Base-by-base conservation (phyloP, 2,888 invertebrate genomes). In the Laspeyria flexula region DNA sequence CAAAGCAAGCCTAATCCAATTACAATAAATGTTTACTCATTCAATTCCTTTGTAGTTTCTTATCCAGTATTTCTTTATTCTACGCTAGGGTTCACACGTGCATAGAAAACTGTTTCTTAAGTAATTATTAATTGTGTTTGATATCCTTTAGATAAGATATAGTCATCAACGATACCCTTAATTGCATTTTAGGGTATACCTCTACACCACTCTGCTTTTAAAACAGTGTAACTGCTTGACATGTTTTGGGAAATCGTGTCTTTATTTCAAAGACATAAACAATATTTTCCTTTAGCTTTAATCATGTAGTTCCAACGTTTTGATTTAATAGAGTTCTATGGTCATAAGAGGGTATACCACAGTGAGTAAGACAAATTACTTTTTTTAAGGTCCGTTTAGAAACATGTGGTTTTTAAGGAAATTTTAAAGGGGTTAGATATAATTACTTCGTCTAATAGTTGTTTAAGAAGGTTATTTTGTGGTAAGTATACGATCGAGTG, bases 91-190 rank as follows among this genome's bases (percentile, higher is more conserved):
- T 44, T 60, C 56, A 69, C 68, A 68, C 66, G 68, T 66, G 69
- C 42, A 37, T 46, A 7, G 33, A 60, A 31, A 58, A 54, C 51
- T 61, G 63, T 59, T 54, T 59, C 31, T 34, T 67, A 67, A 62
- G 65, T 63, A 67, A 65, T 75, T 66, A 73, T 71, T 76, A 71
- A 71, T 73, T 54, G 58, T 57, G 55, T 65, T 40, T 64, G 68
- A 68, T 69, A 66, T 47, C 39, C 50, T 55, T 13, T 30, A 30
- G 77, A 79, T 75, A 79, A 74, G 66, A 72, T 65, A 64, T 44
- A 75, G 68, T 58, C 64, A 68, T 71, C 59, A 57, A 39, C 25
- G 65, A 69, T 73, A 67, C 64, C 55, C 49, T 46, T 75, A 73
- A 76, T 76, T 74, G 58, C 64, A 27, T 67, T 67, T 60, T 55